phyloP scores from a whole-genome alignment of 1,140 invertebrate species.

The Cotesia glomerata region DNA sequence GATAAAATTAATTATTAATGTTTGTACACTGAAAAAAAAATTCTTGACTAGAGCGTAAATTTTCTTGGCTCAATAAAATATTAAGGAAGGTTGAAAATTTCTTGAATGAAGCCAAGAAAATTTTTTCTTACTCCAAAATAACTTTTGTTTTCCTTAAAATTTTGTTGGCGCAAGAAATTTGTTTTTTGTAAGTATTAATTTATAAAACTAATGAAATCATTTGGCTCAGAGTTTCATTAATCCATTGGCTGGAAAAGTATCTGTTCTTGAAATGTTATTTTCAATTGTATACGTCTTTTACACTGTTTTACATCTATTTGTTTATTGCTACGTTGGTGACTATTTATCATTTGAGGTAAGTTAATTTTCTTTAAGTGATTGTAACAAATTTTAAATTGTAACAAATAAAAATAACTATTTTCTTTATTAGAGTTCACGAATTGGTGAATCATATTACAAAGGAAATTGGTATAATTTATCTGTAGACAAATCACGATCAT shows the following conservation, averaged over 20 bases:
- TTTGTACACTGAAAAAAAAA: not conserved
- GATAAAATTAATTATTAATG: not conserved
- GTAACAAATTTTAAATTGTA: no score
- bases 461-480: slow-evolving; percentile 44
- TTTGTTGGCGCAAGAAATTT: no score
- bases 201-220: not conserved
- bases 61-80: not conserved
- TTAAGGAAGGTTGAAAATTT: no score
- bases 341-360: slow-evolving; percentile 33
- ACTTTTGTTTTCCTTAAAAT: no score
- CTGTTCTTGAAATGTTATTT: slow-evolving; percentile 26
- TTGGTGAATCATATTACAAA: slow-evolving; percentile 35
- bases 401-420: not conserved
- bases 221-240: not conserved
- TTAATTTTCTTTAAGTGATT: not conserved
- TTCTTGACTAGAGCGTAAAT: no score
- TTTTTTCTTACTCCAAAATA: no score
- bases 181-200: not conserved
- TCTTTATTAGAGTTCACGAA: slow-evolving; percentile 22
- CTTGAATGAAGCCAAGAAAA: no score
- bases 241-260: not conserved
- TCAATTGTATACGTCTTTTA: slow-evolving; percentile 28
- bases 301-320: slow-evolving; percentile 33
- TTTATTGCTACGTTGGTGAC: slow-evolving; percentile 42
- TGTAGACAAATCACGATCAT: slow-evolving; percentile 26